Evolutionary conservation across 2,888 invertebrate species (phyloP).

Genomic region (Acleris sparsana): DNA sequence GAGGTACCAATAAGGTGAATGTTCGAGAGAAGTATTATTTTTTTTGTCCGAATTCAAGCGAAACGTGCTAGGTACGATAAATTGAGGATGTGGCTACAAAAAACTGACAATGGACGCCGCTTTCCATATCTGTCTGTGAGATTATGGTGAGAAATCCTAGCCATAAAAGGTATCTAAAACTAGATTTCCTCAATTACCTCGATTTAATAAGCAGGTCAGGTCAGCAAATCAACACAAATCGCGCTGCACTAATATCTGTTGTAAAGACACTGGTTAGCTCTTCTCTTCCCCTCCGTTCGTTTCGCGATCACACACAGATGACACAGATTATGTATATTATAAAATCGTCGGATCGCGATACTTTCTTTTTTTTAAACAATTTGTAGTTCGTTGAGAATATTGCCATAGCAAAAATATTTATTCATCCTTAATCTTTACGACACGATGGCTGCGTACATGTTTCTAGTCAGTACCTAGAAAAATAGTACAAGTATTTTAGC

Average conservation of each 20-base stretch:
- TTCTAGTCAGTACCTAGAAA: no score
- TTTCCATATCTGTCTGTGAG: constrained; percentile 20
- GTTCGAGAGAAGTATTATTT: constrained; percentile 57
- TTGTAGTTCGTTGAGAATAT: no score
- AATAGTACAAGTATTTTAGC: no score
- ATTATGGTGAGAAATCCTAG: neutral
- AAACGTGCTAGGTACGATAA: constrained; percentile 72
- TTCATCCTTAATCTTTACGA: no score
- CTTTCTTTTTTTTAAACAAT: no score
- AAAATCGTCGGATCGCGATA: no score
- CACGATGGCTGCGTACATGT: no score
- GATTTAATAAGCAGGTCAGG: constrained; percentile 12
- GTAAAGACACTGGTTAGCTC: no score
- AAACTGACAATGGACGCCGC: constrained; percentile 72
- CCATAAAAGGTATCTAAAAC: neutral
- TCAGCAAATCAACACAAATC: constrained; percentile 1
- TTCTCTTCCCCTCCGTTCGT: no score
- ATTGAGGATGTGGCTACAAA: constrained; percentile 82
- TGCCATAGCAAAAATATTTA: no score
- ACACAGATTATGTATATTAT: no score
- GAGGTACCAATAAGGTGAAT: constrained; percentile 56
- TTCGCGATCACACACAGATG: no score
- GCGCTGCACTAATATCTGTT: neutral
- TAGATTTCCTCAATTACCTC: constrained; percentile 8
- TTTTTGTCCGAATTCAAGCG: constrained; percentile 75